Conservation (phyloP, 1,140 invertebrate genomes). For the Trichoplusia ni region DNA sequence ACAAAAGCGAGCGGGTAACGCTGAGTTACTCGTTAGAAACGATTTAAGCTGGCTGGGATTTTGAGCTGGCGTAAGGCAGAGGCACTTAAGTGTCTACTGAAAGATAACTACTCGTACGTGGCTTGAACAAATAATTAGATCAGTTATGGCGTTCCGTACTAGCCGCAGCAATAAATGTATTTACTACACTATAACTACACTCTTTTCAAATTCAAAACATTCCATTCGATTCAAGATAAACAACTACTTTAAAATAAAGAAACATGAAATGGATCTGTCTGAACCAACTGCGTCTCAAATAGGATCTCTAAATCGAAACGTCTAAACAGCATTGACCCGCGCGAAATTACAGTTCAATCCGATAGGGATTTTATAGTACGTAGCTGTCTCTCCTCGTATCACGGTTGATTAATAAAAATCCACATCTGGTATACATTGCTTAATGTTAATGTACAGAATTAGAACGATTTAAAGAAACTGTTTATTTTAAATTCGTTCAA, state of each 20-base stretch:
- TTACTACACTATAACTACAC: too few species aligned
- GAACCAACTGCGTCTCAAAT: background rate
- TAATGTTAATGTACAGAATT: slow-evolving; percentile 47
- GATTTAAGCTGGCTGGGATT: too few species aligned
- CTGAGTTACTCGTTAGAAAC: too few species aligned
- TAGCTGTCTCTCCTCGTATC: slow-evolving; percentile 24
- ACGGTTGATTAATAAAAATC: slow-evolving; percentile 43
- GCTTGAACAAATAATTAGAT: too few species aligned
- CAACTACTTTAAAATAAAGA: slow-evolving; percentile 1
- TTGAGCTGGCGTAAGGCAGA: too few species aligned
- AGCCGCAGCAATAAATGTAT: too few species aligned
- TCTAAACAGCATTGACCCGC: slow-evolving; percentile 26
- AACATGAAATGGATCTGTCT: slow-evolving; percentile 2
- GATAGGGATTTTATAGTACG: slow-evolving; percentile 10
- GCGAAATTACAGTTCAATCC: slow-evolving; percentile 19
- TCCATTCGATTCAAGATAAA: too few species aligned
- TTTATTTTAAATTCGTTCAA: slow-evolving; percentile 35
- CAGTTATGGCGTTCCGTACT: too few species aligned
- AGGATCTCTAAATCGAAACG: slow-evolving; percentile 13
- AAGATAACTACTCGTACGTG: too few species aligned
- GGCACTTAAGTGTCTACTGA: too few species aligned
- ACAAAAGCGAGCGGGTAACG: too few species aligned
- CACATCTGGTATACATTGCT: slow-evolving; percentile 43
- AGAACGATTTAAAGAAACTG: slow-evolving; percentile 35
- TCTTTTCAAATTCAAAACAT: too few species aligned